Conservation (phyloP, 2,888 invertebrate genomes). For the Germaria angustata region DNA sequence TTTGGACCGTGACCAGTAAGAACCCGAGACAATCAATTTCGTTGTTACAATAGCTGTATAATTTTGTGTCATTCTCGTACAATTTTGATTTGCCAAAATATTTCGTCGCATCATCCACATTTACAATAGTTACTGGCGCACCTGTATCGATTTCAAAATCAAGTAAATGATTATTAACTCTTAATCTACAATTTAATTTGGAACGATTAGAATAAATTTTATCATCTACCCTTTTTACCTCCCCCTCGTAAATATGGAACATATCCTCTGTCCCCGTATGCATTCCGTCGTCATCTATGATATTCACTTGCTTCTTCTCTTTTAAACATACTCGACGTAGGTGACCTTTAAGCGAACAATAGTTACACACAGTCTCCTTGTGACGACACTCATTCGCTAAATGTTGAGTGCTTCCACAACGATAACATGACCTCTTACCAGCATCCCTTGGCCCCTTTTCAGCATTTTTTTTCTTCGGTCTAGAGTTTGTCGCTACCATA, state of each 20-base stretch:
- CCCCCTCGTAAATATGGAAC: conserved; percentile 27
- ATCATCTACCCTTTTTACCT: conserved; percentile 28
- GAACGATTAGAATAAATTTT: conserved; percentile 22
- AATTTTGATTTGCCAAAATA: conserved; percentile 25
- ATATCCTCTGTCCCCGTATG: too few relatives aligned
- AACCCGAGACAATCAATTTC: conserved; percentile 22
- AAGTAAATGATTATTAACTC: conserved; percentile 29
- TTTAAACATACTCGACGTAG: conserved; percentile 12
- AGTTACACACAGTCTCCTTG: too few relatives aligned
- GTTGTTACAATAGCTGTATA: conserved; percentile 47
- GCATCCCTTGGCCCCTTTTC: neutral
- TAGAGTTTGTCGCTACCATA: neutral
- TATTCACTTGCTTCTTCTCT: conserved; percentile 15
- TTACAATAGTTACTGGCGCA: conserved; percentile 37
- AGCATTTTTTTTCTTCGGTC: too few relatives aligned
- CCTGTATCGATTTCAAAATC: conserved; percentile 54
- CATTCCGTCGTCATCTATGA: too few relatives aligned
- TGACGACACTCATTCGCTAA: conserved; percentile 14
- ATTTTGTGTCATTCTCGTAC: conserved; percentile 10
- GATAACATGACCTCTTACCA: too few relatives aligned
- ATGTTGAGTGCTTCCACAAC: conserved; percentile 14
- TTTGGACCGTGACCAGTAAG: conserved; percentile 12
- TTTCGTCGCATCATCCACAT: neutral
- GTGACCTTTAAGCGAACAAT: too few relatives aligned
- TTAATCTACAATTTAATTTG: conserved; percentile 40